phyloP scores from a whole-genome alignment of 2,888 invertebrate species.

The Trichogramma evanescens region DNA sequence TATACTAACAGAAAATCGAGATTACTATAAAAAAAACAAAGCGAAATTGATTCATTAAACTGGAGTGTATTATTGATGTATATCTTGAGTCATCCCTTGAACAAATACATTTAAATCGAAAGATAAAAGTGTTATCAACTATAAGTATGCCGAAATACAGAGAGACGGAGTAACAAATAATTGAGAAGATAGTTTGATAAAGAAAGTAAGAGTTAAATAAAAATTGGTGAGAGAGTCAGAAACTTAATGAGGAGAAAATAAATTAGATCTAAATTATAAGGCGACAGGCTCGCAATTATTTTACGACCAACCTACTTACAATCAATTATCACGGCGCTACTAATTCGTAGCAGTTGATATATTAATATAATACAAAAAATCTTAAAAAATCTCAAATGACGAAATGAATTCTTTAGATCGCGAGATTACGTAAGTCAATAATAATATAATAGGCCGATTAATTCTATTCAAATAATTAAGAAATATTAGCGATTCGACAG shows the following conservation, averaged over 20 bases:
- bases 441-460: slow-evolving; percentile 14
- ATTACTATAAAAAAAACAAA: slow-evolving; percentile 6
- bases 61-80: too few relatives aligned
- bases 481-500: slow-evolving; percentile 18
- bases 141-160: not conserved
- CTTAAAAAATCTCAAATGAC: slow-evolving; percentile 10
- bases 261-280: slow-evolving; percentile 16
- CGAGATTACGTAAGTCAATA: slow-evolving; percentile 22
- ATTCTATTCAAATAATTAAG: slow-evolving; percentile 20
- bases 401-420: not conserved
- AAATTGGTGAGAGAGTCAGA: slow-evolving; percentile 20
- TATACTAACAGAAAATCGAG: slow-evolving; percentile 11
- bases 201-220: not conserved
- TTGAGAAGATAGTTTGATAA: not conserved
- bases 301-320: slow-evolving; percentile 22
- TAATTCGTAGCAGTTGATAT: slow-evolving; percentile 22
- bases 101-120: too few relatives aligned
- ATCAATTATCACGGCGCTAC: slow-evolving; percentile 19
- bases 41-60: too few relatives aligned
- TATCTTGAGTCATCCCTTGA: too few relatives aligned
- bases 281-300: slow-evolving; percentile 23
- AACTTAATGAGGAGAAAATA: slow-evolving; percentile 16
- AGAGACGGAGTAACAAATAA: slow-evolving; percentile 23
- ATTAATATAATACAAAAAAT: slow-evolving; percentile 5
- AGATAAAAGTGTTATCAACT: too few relatives aligned